These are phyloP conservation scores for Colaptes auratus DNA, from an alignment of 2,113 vertebrate species.

Conservation along the genomic window DNA sequence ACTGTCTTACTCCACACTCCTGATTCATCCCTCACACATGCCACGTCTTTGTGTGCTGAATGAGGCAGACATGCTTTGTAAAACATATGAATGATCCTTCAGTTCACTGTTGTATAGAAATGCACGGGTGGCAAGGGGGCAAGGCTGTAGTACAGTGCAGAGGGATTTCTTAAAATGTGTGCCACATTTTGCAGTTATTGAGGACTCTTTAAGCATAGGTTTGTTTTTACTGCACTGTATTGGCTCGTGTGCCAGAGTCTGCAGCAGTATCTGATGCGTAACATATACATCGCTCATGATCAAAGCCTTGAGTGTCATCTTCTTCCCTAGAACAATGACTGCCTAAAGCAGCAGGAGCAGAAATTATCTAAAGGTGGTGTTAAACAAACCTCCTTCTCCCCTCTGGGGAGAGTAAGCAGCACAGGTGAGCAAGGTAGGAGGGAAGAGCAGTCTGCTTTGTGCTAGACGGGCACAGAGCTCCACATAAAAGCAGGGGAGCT, in stretches of 20 bases:
- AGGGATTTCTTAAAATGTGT: background rate
- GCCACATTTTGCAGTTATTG: background rate
- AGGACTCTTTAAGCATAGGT: background rate
- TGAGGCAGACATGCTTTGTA: background rate
- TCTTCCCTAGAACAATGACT: constrained; percentile 58
- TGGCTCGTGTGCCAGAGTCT: constrained; percentile 50
- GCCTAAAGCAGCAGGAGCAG: constrained; percentile 62
- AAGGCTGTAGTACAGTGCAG: background rate
- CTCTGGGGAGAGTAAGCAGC: constrained; percentile 50
- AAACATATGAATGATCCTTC: background rate
- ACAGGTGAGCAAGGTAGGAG: constrained; percentile 62
- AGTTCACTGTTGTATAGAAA: background rate
- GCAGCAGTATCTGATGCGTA: constrained; percentile 69
- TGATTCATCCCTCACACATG: background rate
- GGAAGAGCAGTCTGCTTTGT: constrained; percentile 54
- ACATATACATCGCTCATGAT: constrained; percentile 49
- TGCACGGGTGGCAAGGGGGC: background rate
- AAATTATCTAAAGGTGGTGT: constrained; percentile 63
- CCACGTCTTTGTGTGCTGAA: background rate
- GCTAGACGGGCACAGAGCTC: constrained; percentile 25
- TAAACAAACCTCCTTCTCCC: constrained; percentile 53
- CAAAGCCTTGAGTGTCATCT: constrained; percentile 50
- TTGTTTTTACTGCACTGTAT: constrained; percentile 30
- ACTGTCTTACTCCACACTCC: background rate
- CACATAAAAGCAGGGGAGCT: constrained; percentile 65